These are phyloP conservation scores for Probaryconus sp. DNA, from an alignment of 1,140 invertebrate genomes.

Conservation along the genomic window DNA sequence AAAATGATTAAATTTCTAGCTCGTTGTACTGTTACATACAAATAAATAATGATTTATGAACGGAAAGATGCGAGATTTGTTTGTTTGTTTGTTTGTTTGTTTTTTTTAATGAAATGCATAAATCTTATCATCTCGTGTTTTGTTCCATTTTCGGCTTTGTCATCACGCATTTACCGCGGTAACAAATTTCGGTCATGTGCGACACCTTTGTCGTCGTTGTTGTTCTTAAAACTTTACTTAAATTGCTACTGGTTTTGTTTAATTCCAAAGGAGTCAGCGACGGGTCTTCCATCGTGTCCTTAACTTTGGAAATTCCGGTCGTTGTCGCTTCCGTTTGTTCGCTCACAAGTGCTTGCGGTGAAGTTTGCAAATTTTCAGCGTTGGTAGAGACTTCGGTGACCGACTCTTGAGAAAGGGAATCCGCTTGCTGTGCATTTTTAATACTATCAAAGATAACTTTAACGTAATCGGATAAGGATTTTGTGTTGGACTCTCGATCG, in stretches of 20 bases:
- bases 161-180: conserved; percentile 89
- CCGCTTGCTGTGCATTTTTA: conserved; percentile 68
- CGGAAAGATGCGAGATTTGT: conserved; percentile 15
- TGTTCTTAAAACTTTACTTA: conserved; percentile 82
- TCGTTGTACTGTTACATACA: conserved; percentile 31
- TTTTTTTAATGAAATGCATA: neutral
- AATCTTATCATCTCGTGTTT: conserved; percentile 40
- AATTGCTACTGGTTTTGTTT: conserved; percentile 46
- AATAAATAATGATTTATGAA: conserved; percentile 58
- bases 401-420: conserved; percentile 28
- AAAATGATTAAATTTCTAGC: neutral
- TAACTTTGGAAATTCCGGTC: neutral
- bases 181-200: conserved; percentile 92
- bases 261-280: conserved; percentile 51
- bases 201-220: conserved; percentile 89
- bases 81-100: too few species aligned
- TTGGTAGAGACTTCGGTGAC: conserved; percentile 54
- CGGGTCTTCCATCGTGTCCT: conserved; percentile 15
- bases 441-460: conserved; percentile 75
- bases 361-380: conserved; percentile 46
- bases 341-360: conserved; percentile 8
- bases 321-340: conserved; percentile 7
- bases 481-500: conserved; percentile 50
- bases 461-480: conserved; percentile 72
- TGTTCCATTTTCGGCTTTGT: conserved; percentile 79